Evolutionary conservation across 2,888 invertebrate species (phyloP).

Genomic region (Stramonita haemastoma): DNA sequence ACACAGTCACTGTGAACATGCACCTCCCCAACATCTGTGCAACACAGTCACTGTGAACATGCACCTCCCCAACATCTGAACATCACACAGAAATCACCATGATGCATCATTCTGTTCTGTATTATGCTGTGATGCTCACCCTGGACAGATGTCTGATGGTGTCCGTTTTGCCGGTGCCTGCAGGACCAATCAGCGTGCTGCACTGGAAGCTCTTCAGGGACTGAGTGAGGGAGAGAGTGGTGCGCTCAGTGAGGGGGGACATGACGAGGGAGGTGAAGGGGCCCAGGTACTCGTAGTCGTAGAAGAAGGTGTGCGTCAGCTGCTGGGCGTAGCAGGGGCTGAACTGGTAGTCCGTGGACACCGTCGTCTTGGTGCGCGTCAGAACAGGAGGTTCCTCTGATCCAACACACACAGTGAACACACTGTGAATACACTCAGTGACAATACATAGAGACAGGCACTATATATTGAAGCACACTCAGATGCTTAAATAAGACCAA

Average conservation of each 20-base stretch:
- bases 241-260: conserved; percentile 75
- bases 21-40: too few relatives aligned
- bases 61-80: conserved; percentile 71
- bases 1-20: background rate
- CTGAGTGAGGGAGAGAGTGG: conserved; percentile 71
- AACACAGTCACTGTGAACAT: conserved; percentile 71
- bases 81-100: background rate
- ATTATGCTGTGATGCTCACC: background rate
- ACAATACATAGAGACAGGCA: background rate
- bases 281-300: conserved; percentile 75
- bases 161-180: conserved; percentile 74
- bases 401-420: background rate
- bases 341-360: conserved; percentile 73
- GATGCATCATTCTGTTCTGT: background rate
- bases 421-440: background rate
- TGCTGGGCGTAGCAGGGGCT: conserved; percentile 73
- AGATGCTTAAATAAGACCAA: background rate
- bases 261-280: conserved; percentile 66
- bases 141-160: conserved; percentile 67
- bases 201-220: conserved; percentile 73
- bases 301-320: conserved; percentile 68
- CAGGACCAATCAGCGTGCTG: conserved; percentile 72
- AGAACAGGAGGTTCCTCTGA: conserved; percentile 59
- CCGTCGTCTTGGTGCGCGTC: conserved; percentile 67
- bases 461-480: background rate